Base-by-base conservation (phyloP, 2,797 vertebrate genomes). In the Aselliscus stoliczkanus region DNA sequence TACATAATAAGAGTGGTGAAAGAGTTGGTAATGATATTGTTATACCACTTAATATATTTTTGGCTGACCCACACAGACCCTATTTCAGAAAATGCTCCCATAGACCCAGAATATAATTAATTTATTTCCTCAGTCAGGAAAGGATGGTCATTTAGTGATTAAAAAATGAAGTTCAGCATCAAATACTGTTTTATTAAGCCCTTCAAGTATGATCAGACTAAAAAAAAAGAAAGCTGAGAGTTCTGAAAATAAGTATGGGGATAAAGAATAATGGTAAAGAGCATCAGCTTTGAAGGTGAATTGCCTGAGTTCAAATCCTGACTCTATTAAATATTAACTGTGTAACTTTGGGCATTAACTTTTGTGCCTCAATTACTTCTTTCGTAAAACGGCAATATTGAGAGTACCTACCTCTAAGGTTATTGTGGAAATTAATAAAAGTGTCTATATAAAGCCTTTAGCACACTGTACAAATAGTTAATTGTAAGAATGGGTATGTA, bases 81-180 rank as follows among this genome's bases (percentile, higher is more conserved):
- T 92, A 96, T 96, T 95, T 96, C 97, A 97, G 93, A 97, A 97
- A 97, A 95, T 85, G 82, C 86, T 96, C 87, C 83, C 69, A 56
- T 44, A 95, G 64, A 70, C 73, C 65, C 58, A 75, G 93, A 95
- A 96, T 85, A 88, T 95, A 96, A 95, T 93, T 96, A 85, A 96
- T 96, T 93, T 96, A 95, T 96, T 97, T 97, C 92, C 88, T 95
- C 12, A 1, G 80, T 96, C 81, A 95, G 72, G 73, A 58, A 95
- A 97, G 72, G 52, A 91, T 95, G 82, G 92, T 75, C 92, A 93
- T 93, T 97, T 92, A 95, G 93, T 90, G 65, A 96, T 85, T 96
- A 95, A 97, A 94, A 97, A 97, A 96, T 88, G 84, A 96, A 56
- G 23, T 90, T 81, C 37, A 0, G 84, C 67, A 96, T 92, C 90